Evolutionary conservation across 2,888 invertebrate genomes (phyloP), one percentile per base, ranked within the genome.

Genomic region (Melolontha melolontha): DNA sequence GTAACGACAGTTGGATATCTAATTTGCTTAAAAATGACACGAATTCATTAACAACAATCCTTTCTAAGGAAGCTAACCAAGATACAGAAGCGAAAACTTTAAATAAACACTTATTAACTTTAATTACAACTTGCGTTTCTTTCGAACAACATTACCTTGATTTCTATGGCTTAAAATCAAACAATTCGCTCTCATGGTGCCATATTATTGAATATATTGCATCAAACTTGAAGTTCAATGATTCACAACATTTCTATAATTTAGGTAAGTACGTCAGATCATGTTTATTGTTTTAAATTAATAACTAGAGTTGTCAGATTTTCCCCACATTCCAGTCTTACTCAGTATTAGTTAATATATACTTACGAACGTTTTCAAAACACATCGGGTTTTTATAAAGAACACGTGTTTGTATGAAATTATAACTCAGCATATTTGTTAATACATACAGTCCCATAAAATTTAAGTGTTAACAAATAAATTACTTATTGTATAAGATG

Each of bases 241-340:
- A 86, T 73, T 82, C 84, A 8, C 85, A 86, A 75, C 85, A 86
- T 76, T 87, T 87, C 78, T 87, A 87, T 72, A 87, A 87, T 78
- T 79, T 88, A 69, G 86, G 87, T 87, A 77, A 78, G 74, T 68
- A 44, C 12, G 34, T 34, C 34, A 34, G 34, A 34, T 5, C 6
- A 8, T 34, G 1, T 34, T 34, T 34, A 8, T 10, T 34, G 7
- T 34, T 34, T 34, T 34, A 29, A 29, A 29, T 29, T 29, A 29
- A 6, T 29, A 29, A 29, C 4, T 29, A 5, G 4, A 29, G 29
- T 29, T 29, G 6, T 6, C 29, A 29, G n/a, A n/a, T n/a, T n/a
- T n/a, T n/a, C n/a, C n/a, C n/a, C n/a, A n/a, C n/a, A n/a, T n/a
- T n/a, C n/a, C 6, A 5, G 29, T 29, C 4, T 29, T 29, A 6